Evolutionary conservation across 2,797 vertebrate species (phyloP).

Genomic region (Pogonophryne albipinna): DNA sequence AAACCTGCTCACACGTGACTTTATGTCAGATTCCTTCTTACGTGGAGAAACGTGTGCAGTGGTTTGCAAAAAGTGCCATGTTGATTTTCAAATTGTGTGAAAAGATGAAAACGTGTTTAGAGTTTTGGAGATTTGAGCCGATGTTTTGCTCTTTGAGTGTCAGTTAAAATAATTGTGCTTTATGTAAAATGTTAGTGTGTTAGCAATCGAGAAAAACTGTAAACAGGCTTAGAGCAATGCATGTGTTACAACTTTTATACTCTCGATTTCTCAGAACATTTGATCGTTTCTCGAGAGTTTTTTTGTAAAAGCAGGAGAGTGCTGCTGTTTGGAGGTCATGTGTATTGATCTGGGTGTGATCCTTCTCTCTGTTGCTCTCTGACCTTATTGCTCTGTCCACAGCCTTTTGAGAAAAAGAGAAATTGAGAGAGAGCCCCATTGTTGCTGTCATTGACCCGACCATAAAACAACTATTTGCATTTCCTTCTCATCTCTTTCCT

Average conservation of each 20-base stretch:
- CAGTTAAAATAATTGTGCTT: too few relatives aligned
- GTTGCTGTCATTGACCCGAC: conserved; percentile 45
- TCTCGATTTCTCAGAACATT: not conserved
- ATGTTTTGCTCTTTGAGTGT: too few relatives aligned
- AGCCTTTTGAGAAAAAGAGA: conserved; percentile 33
- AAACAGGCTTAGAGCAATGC: not conserved
- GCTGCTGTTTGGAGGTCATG: not conserved
- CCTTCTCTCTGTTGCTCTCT: conserved; percentile 19
- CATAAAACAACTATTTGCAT: conserved; percentile 57
- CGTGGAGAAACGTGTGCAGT: too few relatives aligned
- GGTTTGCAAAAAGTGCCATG: too few relatives aligned
- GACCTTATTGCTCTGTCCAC: conserved; percentile 40
- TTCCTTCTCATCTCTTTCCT: conserved; percentile 31
- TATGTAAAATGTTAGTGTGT: too few relatives aligned
- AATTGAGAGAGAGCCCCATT: conserved; percentile 48
- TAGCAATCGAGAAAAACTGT: too few relatives aligned
- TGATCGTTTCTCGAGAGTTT: not conserved
- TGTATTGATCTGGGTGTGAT: conserved; percentile 34
- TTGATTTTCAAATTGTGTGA: too few relatives aligned
- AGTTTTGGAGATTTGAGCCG: too few relatives aligned
- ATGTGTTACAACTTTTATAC: not conserved
- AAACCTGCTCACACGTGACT: too few relatives aligned
- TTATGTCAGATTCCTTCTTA: too few relatives aligned
- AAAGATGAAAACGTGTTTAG: too few relatives aligned
- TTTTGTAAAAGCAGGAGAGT: not conserved